Percentiles rank a stretch among this genome's conserved stretches.
phyloP scores from a whole-genome alignment of 2,113 vertebrate species.

The Rhabdomys dilectus region DNA sequence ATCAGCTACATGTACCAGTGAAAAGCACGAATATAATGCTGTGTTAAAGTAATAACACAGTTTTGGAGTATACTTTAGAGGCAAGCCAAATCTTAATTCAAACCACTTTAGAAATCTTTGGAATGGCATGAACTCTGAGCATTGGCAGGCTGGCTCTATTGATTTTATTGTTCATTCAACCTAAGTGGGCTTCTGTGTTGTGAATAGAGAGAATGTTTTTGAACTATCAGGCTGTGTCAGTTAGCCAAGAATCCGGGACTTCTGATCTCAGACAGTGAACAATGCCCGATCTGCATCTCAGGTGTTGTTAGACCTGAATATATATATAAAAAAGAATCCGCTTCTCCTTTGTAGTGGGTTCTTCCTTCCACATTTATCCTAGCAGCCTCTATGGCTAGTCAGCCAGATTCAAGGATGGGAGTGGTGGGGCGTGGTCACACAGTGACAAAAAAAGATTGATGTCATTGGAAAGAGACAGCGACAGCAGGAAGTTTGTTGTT shows the following conservation, averaged over 20 bases:
- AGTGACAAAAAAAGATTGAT: slow-evolving; percentile 21
- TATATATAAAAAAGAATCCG: neutral
- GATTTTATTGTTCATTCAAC: slow-evolving; percentile 10
- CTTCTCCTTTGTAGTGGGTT: neutral
- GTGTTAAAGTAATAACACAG: neutral
- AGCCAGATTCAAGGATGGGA: neutral
- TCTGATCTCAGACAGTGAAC: neutral
- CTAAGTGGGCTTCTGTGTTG: neutral
- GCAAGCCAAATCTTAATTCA: neutral
- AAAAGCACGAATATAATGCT: slow-evolving; percentile 3
- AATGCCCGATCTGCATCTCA: neutral
- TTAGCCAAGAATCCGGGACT: neutral
- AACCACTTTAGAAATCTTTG: neutral
- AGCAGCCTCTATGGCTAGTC: neutral
- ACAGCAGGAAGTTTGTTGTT: neutral
- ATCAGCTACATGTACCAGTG: neutral
- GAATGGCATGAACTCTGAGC: neutral
- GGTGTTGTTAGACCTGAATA: neutral
- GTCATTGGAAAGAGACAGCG: slow-evolving; percentile 21
- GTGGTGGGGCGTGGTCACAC: neutral
- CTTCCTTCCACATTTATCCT: neutral
- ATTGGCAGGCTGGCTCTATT: slow-evolving; percentile 4
- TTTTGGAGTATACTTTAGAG: neutral
- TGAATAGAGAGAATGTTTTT: slow-evolving; percentile 46
- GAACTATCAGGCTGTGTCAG: neutral